Conservation (phyloP, 2,888 invertebrate species). For the Glyphotaelius pellucidus region DNA sequence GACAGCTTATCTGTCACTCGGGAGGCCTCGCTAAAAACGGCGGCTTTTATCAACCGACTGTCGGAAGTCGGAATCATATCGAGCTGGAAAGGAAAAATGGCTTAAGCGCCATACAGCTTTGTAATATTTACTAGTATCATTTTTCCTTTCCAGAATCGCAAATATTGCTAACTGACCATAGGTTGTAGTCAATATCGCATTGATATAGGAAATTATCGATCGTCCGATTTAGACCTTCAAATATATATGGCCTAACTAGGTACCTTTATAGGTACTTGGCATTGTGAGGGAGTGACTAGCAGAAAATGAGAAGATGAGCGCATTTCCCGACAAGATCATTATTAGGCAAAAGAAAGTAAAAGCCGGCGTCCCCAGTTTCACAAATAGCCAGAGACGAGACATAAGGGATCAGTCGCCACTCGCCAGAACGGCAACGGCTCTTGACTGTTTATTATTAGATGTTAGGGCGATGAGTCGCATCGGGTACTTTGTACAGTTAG, state of each 20-base stretch:
- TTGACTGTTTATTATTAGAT: background rate
- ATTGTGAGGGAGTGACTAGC: background rate
- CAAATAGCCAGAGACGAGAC: background rate
- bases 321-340: background rate
- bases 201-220: too few relatives aligned
- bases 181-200: too few relatives aligned
- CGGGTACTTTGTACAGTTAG: background rate
- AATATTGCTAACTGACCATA: too few relatives aligned
- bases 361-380: background rate
- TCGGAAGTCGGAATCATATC: too few relatives aligned
- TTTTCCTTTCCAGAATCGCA: too few relatives aligned
- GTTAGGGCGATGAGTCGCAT: background rate
- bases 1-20: too few relatives aligned
- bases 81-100: too few relatives aligned
- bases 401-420: background rate
- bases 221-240: background rate
- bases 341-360: background rate
- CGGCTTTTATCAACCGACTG: too few relatives aligned
- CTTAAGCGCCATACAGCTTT: too few relatives aligned
- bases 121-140: too few relatives aligned
- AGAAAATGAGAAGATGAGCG: background rate
- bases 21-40: too few relatives aligned
- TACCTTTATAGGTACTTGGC: background rate
- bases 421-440: background rate
- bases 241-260: background rate